Base-by-base conservation (phyloP, 2,888 invertebrate genomes). In the Plutella xylostella region DNA sequence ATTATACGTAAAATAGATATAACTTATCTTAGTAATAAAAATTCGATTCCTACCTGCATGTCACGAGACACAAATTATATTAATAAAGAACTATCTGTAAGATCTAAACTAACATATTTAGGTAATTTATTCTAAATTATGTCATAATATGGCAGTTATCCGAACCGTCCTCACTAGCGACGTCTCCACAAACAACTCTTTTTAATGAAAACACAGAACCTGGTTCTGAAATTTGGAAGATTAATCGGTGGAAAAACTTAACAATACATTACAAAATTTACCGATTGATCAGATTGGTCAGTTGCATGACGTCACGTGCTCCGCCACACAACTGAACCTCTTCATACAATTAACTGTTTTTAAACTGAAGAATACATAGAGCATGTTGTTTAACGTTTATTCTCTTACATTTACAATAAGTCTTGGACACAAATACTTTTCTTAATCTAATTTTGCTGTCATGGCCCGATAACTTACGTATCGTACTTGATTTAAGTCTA, bases 61-160 rank as follows among this genome's bases (percentile, higher is more conserved):
- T 76, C 70, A 63, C 71, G 71, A 65, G 68, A 72, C 63, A 68
- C 56, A 67, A 62, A 9, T 39, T 17, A 21, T 21, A n/a, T 68
- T 63, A 65, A 39, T 22, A 72, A 72, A 68, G 61, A 76, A 72
- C 65, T 75, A 74, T 57, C 63, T 63, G 67, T 71, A 73, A 72
- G 63, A 66, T 62, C 75, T 80, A 77, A 55, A 62, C 78, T 80
- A 80, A 73, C 62, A 64, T 67, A 63, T 65, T 67, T 68, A 75
- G 68, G n/a, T n/a, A n/a, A n/a, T n/a, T n/a, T 30, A 41, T 17
- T 76, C 72, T 77, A 80, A 76, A 77, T 68, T 83, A 83, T 76
- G 80, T 80, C 72, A 75, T 83, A 83, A 83, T 83, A 83, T 83
- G 82, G 82, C 82, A 83, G 82, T 83, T 80, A 74, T 69, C 72